These are phyloP conservation scores for Laterallus jamaicensis DNA, from an alignment of 2,113 vertebrate genomes.

Conservation along the genomic window DNA sequence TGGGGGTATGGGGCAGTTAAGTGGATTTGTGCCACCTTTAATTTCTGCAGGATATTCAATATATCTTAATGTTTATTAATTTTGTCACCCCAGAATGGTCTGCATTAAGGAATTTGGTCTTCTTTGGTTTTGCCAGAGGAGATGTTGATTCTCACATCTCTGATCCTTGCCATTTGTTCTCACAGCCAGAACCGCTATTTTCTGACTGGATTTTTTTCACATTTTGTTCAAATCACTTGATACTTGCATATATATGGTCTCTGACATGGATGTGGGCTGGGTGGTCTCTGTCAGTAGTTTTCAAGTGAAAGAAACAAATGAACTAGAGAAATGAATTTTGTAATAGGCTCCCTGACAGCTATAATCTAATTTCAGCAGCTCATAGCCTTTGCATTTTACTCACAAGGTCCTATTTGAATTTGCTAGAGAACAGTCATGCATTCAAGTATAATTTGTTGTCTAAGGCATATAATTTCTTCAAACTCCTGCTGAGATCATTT, in stretches of 20 bases:
- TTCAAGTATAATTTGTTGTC: neutral
- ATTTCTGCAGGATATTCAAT: neutral
- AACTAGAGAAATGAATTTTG: neutral
- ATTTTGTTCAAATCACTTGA: neutral
- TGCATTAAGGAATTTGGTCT: neutral
- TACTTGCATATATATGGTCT: neutral
- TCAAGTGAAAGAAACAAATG: neutral
- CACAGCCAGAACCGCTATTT: neutral
- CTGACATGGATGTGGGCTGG: neutral
- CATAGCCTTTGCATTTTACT: neutral
- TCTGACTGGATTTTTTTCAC: neutral
- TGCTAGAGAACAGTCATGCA: neutral
- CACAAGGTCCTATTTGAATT: neutral
- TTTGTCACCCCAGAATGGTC: neutral
- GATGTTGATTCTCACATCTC: accelerated
- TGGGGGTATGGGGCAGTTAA: neutral
- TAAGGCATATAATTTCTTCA: slow-evolving; percentile 15
- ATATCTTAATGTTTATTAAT: neutral
- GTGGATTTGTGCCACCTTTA: neutral
- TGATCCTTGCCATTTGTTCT: neutral
- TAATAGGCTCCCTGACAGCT: neutral
- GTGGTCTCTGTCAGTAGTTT: neutral
- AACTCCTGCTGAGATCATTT: neutral
- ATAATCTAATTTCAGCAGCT: neutral
- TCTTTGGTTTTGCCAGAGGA: neutral